A percentile compares a stretch with the other conserved stretches of the same genome.
Conservation (phyloP, 1,140 invertebrate species). For the Panulirus ornatus region DNA sequence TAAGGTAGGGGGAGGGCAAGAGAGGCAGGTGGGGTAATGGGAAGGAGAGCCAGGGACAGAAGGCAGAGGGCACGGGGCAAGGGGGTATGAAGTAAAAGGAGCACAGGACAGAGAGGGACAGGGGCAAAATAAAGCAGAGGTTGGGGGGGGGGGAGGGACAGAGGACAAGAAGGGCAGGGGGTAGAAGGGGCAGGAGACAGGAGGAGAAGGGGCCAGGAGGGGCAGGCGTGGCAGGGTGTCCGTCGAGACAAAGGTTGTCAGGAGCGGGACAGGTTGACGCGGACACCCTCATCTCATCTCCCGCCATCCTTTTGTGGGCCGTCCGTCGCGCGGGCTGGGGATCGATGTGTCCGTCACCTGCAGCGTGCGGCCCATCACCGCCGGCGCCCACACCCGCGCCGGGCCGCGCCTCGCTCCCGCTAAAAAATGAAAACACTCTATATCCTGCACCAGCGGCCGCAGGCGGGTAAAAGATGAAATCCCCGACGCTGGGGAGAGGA, state of each 20-base stretch:
- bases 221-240: not conserved
- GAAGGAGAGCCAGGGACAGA: too few species aligned
- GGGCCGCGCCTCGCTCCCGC: not conserved
- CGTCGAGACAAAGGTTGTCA: not conserved
- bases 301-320: not conserved
- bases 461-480: too few species aligned
- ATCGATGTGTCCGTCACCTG: too few species aligned
- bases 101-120: not conserved
- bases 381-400: not conserved
- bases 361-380: not conserved
- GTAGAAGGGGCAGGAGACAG: not conserved
- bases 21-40: too few species aligned
- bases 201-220: not conserved
- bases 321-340: too few species aligned
- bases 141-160: not conserved
- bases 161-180: not conserved
- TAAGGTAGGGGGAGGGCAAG: too few species aligned
- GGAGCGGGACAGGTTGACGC: not conserved
- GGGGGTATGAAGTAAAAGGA: too few species aligned
- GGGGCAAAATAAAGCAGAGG: not conserved
- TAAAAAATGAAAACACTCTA: too few species aligned
- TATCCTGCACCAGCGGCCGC: too few species aligned
- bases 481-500: too few species aligned
- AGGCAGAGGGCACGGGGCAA: not conserved
- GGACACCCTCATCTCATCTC: constrained; percentile 2